A percentile compares a stretch with the other conserved stretches of the same genome.
These are phyloP conservation scores for Podiceps cristatus DNA, from an alignment of 2,113 vertebrate species.

Conservation along the genomic window DNA sequence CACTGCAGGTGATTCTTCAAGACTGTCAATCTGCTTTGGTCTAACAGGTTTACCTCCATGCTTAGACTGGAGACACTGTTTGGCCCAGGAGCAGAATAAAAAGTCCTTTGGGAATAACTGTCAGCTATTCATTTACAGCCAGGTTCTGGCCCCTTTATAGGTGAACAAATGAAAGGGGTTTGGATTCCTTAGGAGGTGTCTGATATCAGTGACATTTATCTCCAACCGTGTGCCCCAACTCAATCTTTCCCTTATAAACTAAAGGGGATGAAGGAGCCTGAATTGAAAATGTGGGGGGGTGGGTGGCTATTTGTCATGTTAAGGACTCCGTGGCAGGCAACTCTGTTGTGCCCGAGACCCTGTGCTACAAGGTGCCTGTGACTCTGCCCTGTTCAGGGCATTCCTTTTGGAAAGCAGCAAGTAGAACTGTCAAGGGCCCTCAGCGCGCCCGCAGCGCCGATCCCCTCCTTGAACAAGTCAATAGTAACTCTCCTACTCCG, in stretches of 20 bases:
- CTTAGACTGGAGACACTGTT: rapidly evolving
- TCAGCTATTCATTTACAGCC: neutral
- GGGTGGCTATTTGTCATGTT: neutral
- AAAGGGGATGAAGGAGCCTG: neutral
- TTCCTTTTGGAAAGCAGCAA: neutral
- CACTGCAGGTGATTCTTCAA: neutral
- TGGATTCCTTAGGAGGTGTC: neutral
- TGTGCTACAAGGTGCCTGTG: neutral
- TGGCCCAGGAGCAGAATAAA: neutral
- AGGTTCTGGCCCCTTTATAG: neutral
- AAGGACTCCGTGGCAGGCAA: neutral
- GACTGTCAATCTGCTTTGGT: neutral
- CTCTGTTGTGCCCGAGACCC: neutral
- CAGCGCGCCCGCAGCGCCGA: neutral
- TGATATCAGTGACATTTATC: neutral
- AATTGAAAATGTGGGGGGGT: neutral
- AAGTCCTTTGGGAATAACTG: neutral
- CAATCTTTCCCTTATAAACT: neutral
- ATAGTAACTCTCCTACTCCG: rapidly evolving
- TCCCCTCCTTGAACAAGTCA: too few relatives aligned
- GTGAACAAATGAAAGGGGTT: neutral
- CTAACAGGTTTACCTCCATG: neutral
- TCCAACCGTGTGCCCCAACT: neutral
- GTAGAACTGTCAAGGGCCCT: neutral
- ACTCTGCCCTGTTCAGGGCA: neutral